A percentile compares a stretch with the other conserved stretches of the same genome.
These are phyloP conservation scores for Columbina picui DNA, from an alignment of 2,113 vertebrate species.

Conservation along the genomic window DNA sequence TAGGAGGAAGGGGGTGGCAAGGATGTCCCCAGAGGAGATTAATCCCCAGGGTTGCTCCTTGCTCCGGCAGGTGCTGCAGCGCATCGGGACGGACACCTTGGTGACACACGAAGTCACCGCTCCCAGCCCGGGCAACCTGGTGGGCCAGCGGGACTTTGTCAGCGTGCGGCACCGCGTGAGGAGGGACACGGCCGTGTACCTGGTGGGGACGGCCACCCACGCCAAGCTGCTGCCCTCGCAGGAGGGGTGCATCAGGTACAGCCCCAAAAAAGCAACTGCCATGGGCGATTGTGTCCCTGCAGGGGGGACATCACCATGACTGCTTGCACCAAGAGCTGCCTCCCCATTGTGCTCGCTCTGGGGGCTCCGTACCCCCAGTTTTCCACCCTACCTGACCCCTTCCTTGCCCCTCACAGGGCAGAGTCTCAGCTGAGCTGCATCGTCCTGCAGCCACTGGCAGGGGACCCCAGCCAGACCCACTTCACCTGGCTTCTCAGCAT, in stretches of 20 bases:
- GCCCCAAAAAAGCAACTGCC: accelerated
- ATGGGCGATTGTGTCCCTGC: accelerated
- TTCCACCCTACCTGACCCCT: not conserved
- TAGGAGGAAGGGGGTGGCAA: not conserved
- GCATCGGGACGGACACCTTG: slow-evolving; percentile 70
- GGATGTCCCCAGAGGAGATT: not conserved
- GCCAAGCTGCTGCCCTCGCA: slow-evolving; percentile 65
- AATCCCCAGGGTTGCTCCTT: not conserved
- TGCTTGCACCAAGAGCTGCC: not conserved
- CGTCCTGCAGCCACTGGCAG: slow-evolving; percentile 64
- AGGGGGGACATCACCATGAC: no score
- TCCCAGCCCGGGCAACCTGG: slow-evolving; percentile 74
- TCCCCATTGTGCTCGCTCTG: accelerated
- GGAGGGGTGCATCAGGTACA: slow-evolving; percentile 79
- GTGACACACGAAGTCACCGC: slow-evolving; percentile 81
- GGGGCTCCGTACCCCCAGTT: not conserved
- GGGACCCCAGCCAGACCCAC: slow-evolving; percentile 37
- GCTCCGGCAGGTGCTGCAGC: slow-evolving; percentile 75
- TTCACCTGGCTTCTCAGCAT: slow-evolving; percentile 85
- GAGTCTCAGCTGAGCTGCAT: slow-evolving; percentile 84
- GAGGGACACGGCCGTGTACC: slow-evolving; percentile 65
- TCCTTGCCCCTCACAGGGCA: slow-evolving; percentile 56
- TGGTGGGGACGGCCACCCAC: slow-evolving; percentile 75
- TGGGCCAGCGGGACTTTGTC: slow-evolving; percentile 84
- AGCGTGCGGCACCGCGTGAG: slow-evolving; percentile 77